A percentile compares a stretch with the other conserved stretches of the same genome.
phyloP scores from a whole-genome alignment of 2,113 vertebrate species.

The Zapornia atra region DNA sequence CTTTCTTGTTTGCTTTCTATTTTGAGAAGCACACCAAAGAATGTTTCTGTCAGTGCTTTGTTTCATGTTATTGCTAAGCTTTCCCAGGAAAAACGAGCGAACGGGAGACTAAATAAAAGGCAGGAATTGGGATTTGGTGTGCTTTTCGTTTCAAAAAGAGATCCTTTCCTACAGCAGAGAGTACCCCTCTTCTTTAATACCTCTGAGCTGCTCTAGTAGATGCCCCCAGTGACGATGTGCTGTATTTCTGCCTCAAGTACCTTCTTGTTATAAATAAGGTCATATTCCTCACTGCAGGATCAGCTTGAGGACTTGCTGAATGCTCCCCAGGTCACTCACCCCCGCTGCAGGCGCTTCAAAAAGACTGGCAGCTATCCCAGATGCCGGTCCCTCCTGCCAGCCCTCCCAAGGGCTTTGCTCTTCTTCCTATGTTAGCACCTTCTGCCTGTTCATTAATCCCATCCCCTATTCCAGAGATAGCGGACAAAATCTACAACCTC shows the following conservation, averaged over 20 bases:
- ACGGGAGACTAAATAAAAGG: not conserved
- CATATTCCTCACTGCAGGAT: not conserved
- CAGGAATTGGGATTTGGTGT: not conserved
- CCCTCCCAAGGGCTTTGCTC: not conserved
- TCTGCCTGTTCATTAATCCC: not conserved
- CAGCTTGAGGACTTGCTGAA: not conserved
- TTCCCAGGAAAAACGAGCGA: not conserved
- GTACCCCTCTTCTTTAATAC: not conserved
- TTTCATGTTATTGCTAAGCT: not conserved
- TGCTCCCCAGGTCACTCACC: not conserved
- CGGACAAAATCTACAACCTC: constrained; percentile 96
- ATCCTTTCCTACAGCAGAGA: not conserved
- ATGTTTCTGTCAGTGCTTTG: not conserved
- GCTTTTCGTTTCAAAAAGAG: not conserved
- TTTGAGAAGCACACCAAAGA: not conserved
- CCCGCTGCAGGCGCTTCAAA: not conserved
- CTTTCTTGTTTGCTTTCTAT: not conserved
- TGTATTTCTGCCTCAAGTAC: not conserved
- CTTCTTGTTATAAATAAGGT: not conserved
- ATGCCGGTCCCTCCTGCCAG: not conserved
- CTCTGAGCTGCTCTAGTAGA: not conserved
- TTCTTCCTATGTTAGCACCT: not conserved
- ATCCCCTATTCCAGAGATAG: constrained; percentile 82
- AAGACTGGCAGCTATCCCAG: not conserved
- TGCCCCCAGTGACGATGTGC: not conserved